Evolutionary conservation across 53 echinoderm and acorn worm species (phyloP).

Genomic region (Arbacia lixula): DNA sequence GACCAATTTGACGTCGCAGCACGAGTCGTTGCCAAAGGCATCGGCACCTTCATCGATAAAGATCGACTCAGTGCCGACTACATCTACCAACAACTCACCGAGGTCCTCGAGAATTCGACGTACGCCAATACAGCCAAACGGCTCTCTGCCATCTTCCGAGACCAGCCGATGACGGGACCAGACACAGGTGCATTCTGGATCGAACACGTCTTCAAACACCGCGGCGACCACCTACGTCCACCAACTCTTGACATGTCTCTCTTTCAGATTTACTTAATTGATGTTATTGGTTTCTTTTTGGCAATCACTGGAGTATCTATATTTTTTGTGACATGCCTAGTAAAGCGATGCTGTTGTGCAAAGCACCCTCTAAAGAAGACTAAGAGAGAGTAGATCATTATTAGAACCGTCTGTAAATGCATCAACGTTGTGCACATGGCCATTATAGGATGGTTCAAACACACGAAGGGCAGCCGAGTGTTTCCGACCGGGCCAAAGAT

Average conservation of each 20-base stretch:
- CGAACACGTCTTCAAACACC: constrained; percentile 27
- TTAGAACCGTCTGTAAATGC: too few relatives aligned
- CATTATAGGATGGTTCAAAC: too few relatives aligned
- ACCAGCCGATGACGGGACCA: constrained; percentile 34
- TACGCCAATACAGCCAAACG: constrained; percentile 10
- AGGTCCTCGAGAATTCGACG: neutral
- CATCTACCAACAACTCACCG: constrained; percentile 10
- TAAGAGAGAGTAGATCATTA: too few relatives aligned
- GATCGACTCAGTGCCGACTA: neutral
- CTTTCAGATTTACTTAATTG: constrained; percentile 14
- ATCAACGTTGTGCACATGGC: too few relatives aligned
- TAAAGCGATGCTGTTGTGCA: too few relatives aligned
- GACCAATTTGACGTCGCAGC: constrained; percentile 15
- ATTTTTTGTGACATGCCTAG: too few relatives aligned
- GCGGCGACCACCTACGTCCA: constrained; percentile 26
- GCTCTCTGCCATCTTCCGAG: constrained; percentile 20
- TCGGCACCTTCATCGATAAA: constrained; percentile 4
- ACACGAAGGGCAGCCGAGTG: too few relatives aligned
- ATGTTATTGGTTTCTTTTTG: neutral
- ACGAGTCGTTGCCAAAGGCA: neutral
- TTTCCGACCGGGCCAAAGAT: too few relatives aligned
- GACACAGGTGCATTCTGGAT: constrained; percentile 53
- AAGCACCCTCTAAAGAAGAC: too few relatives aligned
- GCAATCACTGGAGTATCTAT: neutral
- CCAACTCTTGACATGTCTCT: constrained; percentile 17